Conservation (phyloP, 1,140 invertebrate genomes). For the Episyrphus balteatus region DNA sequence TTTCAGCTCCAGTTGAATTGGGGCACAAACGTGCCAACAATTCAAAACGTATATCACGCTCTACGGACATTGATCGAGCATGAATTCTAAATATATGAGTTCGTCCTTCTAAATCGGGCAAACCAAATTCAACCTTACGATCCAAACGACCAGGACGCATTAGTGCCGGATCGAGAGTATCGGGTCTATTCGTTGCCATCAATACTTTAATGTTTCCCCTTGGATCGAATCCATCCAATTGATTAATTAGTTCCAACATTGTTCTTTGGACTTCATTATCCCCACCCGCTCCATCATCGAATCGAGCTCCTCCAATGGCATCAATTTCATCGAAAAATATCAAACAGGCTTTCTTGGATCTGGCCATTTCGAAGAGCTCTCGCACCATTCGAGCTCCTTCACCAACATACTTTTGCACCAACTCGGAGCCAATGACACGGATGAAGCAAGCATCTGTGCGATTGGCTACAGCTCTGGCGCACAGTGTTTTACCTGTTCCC, state of each 20-base stretch:
- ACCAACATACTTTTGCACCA: conserved; percentile 92
- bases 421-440: conserved; percentile 93
- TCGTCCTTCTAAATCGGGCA: conserved; percentile 92
- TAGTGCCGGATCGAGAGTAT: conserved; percentile 94
- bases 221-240: conserved; percentile 96
- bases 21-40: conserved; percentile 91
- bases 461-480: conserved; percentile 88
- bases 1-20: conserved; percentile 97
- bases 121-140: conserved; percentile 93
- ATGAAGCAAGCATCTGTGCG: conserved; percentile 98
- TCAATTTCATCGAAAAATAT: conserved; percentile 99
- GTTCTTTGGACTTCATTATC: conserved; percentile 98
- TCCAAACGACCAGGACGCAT: conserved; percentile 95
- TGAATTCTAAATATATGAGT: conserved; percentile 99
- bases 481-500: conserved; percentile 94
- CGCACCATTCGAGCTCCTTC: conserved; percentile 98
- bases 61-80: conserved; percentile 97
- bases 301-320: conserved; percentile 92
- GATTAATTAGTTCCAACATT: conserved; percentile 98
- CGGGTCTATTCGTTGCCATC: conserved; percentile 98
- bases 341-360: conserved; percentile 97
- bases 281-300: conserved; percentile 95
- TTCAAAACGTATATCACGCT: conserved; percentile 96
- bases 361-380: conserved; percentile 97
- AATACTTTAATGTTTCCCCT: conserved; percentile 78